Evolutionary conservation across 2,113 vertebrate species (phyloP).

Genomic region (Picathartes gymnocephalus): DNA sequence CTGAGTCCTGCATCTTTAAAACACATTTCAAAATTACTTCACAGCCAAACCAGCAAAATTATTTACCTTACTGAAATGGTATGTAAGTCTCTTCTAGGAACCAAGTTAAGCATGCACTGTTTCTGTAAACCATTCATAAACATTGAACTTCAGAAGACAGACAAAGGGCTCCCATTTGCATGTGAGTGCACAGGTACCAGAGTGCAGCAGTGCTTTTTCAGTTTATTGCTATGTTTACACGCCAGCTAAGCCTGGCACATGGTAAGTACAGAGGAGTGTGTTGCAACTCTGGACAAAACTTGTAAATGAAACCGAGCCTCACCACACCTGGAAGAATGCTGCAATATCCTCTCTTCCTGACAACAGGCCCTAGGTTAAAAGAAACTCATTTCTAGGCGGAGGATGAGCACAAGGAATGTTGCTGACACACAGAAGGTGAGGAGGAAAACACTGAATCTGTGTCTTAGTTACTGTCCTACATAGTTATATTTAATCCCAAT

Average conservation of each 20-base stretch:
- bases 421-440: background rate
- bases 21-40: background rate
- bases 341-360: background rate
- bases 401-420: slow-evolving; percentile 31
- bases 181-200: background rate
- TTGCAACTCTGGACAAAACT: slow-evolving; percentile 27
- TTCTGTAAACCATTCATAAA: background rate
- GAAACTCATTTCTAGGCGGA: background rate
- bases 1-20: background rate
- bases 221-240: background rate
- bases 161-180: background rate
- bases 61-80: background rate
- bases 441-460: background rate
- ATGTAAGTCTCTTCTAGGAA: background rate
- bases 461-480: background rate
- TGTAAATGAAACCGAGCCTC: slow-evolving; percentile 15
- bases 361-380: slow-evolving; percentile 17
- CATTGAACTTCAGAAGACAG: background rate
- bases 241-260: background rate
- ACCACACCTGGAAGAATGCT: slow-evolving; percentile 33
- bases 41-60: background rate
- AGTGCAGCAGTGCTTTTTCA: background rate
- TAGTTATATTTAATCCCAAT: background rate
- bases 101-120: background rate
- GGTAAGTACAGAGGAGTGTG: background rate